Evolutionary conservation across 2,113 vertebrate species (phyloP).

Genomic region (Anhinga rufa): DNA sequence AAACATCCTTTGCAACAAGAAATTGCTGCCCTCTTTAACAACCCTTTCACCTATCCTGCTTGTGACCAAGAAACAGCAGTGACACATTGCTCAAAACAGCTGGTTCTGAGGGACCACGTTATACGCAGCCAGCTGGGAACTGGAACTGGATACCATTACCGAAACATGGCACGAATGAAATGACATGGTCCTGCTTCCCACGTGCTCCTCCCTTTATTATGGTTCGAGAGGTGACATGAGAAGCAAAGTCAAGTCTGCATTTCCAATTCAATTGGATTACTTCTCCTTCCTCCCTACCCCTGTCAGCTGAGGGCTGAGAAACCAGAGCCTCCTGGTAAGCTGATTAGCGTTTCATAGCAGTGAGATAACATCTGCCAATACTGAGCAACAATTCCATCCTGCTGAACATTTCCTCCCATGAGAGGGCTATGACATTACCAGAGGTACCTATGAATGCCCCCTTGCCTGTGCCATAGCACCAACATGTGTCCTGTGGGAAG

Average conservation of each 20-base stretch:
- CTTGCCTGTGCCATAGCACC: neutral
- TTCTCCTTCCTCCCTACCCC: neutral
- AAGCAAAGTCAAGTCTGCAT: conserved; percentile 9
- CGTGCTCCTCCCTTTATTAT: neutral
- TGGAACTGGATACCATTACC: neutral
- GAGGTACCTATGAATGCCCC: neutral
- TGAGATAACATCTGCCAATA: conserved; percentile 45
- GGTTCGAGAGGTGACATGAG: neutral
- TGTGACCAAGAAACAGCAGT: neutral
- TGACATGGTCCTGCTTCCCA: neutral
- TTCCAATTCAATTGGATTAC: conserved; percentile 47
- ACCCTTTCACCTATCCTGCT: neutral
- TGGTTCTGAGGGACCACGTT: neutral
- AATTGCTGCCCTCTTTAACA: neutral
- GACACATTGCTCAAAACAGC: neutral
- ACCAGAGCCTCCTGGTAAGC: conserved; percentile 46
- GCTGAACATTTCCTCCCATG: neutral
- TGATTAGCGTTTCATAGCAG: conserved; percentile 32
- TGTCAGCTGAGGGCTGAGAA: conserved; percentile 20
- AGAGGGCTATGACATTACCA: conserved; percentile 32
- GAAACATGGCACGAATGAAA: neutral
- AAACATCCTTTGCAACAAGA: neutral
- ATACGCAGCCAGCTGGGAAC: neutral
- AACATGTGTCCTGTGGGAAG: neutral
- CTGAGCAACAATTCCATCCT: conserved; percentile 26